These are phyloP conservation scores for Eospalax fontanierii DNA, from an alignment of 2,797 vertebrate species.

Conservation along the genomic window DNA sequence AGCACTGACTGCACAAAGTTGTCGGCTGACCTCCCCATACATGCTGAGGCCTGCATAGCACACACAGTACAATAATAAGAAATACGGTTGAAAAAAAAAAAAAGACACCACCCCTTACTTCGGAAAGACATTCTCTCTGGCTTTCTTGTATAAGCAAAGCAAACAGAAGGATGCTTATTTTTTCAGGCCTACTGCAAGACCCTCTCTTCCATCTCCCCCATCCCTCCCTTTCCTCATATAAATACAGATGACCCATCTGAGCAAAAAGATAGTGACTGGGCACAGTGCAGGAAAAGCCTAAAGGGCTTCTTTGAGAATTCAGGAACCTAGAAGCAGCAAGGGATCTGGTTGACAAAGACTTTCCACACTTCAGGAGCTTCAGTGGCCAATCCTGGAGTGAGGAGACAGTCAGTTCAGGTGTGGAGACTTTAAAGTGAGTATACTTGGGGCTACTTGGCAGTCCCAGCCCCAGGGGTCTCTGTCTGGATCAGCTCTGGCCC, in stretches of 20 bases:
- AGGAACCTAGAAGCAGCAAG: neutral
- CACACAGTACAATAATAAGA: neutral
- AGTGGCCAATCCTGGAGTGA: neutral
- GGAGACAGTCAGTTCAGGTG: neutral
- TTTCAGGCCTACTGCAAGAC: too few species aligned
- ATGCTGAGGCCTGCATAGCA: neutral
- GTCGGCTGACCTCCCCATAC: too few species aligned
- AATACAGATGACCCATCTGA: neutral
- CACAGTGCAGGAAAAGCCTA: neutral
- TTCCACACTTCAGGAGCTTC: neutral
- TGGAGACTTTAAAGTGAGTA: neutral
- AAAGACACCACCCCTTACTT: neutral
- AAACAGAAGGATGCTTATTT: neutral
- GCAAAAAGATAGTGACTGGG: neutral
- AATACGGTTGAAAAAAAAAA: neutral
- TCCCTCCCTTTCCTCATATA: neutral
- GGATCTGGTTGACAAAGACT: neutral
- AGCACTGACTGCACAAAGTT: neutral
- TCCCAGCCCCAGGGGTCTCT: neutral
- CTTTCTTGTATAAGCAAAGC: neutral
- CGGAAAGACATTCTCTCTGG: neutral
- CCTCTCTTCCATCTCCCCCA: too few species aligned
- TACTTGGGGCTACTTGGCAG: neutral
- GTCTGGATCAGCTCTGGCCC: constrained; percentile 14
- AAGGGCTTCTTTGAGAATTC: neutral